Conservation (phyloP, 2,888 invertebrate species). For the Lacanobia oleracea region DNA sequence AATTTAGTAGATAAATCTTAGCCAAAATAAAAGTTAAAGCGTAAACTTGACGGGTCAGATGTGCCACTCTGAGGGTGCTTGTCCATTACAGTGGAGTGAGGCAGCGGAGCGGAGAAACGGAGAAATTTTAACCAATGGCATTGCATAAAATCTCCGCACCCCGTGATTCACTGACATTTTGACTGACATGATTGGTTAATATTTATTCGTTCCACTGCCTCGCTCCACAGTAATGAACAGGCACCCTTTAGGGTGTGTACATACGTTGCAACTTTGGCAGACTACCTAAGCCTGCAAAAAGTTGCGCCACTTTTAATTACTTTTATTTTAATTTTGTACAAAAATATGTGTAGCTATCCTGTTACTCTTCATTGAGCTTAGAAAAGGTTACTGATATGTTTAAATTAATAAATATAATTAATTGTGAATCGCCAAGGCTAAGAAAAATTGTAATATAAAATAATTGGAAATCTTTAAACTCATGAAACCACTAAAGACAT, state of each 20-base stretch:
- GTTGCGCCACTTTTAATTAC: constrained; percentile 14
- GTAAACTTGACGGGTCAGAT: constrained; percentile 23
- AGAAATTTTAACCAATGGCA: too few species aligned
- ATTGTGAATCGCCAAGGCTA: constrained; percentile 58
- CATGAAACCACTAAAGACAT: constrained; percentile 40
- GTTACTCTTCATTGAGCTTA: constrained; percentile 65
- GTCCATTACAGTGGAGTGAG: too few species aligned
- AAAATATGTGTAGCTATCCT: constrained; percentile 53
- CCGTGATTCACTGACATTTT: too few species aligned
- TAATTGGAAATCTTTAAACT: constrained; percentile 55
- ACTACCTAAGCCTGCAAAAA: constrained; percentile 26
- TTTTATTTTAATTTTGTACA: constrained; percentile 43
- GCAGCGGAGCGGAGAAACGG: too few species aligned
- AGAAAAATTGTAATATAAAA: constrained; percentile 53
- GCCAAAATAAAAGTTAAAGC: constrained; percentile 65
- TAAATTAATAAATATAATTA: constrained; percentile 41
- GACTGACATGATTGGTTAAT: too few species aligned
- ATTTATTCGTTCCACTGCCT: too few species aligned
- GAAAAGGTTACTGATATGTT: constrained; percentile 50
- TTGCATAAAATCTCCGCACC: too few species aligned
- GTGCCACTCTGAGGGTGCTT: too few species aligned
- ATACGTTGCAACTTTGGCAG: constrained; percentile 38
- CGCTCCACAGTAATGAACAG: too few species aligned
- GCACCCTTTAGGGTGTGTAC: constrained; percentile 6
- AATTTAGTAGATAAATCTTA: constrained; percentile 76